Evolutionary conservation across 2,888 invertebrate species (phyloP).

Genomic region (Habroteleia sp.): DNA sequence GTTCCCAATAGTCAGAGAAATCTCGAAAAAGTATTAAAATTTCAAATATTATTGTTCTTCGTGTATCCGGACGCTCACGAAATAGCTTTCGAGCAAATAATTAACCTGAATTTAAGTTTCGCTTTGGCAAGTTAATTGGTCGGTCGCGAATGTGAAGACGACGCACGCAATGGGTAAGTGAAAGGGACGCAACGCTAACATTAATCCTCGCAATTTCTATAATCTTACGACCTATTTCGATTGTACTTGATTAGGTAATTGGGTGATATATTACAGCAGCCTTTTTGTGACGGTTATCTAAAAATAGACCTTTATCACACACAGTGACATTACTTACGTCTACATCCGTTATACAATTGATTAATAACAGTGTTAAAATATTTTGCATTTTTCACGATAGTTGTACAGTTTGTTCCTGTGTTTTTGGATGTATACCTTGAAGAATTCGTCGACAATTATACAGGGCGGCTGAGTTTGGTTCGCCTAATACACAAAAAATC

Average conservation of each 20-base stretch:
- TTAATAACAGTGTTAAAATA: conserved; percentile 59
- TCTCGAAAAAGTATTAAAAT: too few species aligned
- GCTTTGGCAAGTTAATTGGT: too few species aligned
- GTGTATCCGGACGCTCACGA: too few species aligned
- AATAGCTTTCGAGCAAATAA: too few species aligned
- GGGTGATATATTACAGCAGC: conserved; percentile 63
- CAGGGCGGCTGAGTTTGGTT: conserved; percentile 8
- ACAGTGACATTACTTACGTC: conserved; percentile 52
- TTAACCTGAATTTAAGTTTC: too few species aligned
- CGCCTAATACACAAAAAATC: conserved; percentile 6
- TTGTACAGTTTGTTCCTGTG: conserved; percentile 13
- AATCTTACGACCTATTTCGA: conserved; percentile 61
- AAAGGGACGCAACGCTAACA: conserved; percentile 21
- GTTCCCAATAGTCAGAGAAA: too few species aligned
- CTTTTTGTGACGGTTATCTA: conserved; percentile 60
- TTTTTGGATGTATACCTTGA: conserved; percentile 4
- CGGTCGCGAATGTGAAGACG: conserved; percentile 19
- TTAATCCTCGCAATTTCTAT: conserved; percentile 30
- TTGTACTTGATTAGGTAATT: conserved; percentile 62
- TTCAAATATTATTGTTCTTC: too few species aligned
- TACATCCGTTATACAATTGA: conserved; percentile 47
- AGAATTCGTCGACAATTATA: conserved; percentile 31
- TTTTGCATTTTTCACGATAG: conserved; percentile 21
- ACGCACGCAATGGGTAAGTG: conserved; percentile 17
- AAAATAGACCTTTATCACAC: conserved; percentile 63